Conservation (phyloP, 2,888 invertebrate genomes). For the Mythimna pallens region DNA sequence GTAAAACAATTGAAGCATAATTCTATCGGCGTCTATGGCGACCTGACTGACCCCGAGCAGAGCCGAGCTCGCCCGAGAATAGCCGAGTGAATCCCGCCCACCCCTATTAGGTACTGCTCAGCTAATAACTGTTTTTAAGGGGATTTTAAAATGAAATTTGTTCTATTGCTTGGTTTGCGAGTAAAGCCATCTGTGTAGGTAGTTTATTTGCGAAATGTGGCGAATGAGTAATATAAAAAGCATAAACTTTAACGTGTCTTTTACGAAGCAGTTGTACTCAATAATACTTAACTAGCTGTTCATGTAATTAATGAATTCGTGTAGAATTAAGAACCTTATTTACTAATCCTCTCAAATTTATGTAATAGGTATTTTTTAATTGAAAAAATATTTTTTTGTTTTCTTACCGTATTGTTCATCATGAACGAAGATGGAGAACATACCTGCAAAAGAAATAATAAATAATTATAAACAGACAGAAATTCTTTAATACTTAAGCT, state of each 20-base stretch:
- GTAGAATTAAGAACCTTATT: conserved; percentile 13
- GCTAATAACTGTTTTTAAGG: conserved; percentile 74
- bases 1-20: conserved; percentile 87
- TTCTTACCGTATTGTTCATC: conserved; percentile 48
- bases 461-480: not conserved
- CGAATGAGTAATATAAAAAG: conserved; percentile 19
- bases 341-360: conserved; percentile 12
- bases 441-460: conserved; percentile 68
- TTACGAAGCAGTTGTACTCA: conserved; percentile 35
- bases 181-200: conserved; percentile 24
- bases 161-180: conserved; percentile 45
- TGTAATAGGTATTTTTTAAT: not conserved
- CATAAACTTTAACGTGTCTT: conserved; percentile 42
- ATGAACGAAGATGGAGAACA: conserved; percentile 47
- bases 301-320: conserved; percentile 3
- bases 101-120: conserved; percentile 76
- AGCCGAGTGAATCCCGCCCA: conserved; percentile 73
- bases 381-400: conserved; percentile 21
- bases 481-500: not conserved
- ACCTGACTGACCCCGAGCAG: conserved; percentile 68
- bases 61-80: conserved; percentile 68
- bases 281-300: conserved; percentile 23
- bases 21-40: conserved; percentile 78
- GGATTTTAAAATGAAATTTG: conserved; percentile 69
- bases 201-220: conserved; percentile 27